Percentiles rank a stretch among this genome's conserved stretches.
Conservation (phyloP, 2,888 invertebrate genomes). For the Mylabris sibirica region DNA sequence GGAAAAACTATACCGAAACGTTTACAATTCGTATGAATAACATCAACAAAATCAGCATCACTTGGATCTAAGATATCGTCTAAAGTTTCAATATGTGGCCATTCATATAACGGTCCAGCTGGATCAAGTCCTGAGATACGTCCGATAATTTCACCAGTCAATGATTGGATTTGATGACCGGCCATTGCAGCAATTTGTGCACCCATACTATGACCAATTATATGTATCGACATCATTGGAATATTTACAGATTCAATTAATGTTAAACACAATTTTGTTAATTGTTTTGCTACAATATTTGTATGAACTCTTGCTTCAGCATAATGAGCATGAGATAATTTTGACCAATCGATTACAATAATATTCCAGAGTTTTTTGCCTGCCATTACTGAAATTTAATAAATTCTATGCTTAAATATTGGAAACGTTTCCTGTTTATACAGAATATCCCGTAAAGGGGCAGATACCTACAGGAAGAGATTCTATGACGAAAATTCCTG, state of each 20-base stretch:
- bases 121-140: conserved; percentile 65
- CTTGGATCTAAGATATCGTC: conserved; percentile 60
- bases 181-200: conserved; percentile 64
- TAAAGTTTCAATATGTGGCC: conserved; percentile 48
- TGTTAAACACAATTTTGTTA: conserved; percentile 54
- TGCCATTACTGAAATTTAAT: conserved; percentile 49
- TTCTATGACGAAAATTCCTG: too few relatives aligned
- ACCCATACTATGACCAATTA: conserved; percentile 66
- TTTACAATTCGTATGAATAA: conserved; percentile 66
- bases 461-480: too few relatives aligned
- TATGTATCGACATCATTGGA: conserved; percentile 54
- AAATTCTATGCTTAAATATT: too few relatives aligned
- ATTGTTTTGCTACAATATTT: conserved; percentile 59
- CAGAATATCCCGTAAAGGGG: too few relatives aligned
- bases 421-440: too few relatives aligned
- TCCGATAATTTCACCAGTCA: conserved; percentile 51
- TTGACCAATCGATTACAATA: conserved; percentile 66
- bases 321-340: conserved; percentile 62
- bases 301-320: conserved; percentile 62
- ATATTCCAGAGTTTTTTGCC: conserved; percentile 58
- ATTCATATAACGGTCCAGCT: conserved; percentile 63
- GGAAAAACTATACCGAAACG: conserved; percentile 60
- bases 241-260: conserved; percentile 43
- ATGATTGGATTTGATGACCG: conserved; percentile 53
- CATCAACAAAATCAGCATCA: conserved; percentile 65